phyloP scores from a whole-genome alignment of 2,113 vertebrate genomes.

The Gallinago media region DNA sequence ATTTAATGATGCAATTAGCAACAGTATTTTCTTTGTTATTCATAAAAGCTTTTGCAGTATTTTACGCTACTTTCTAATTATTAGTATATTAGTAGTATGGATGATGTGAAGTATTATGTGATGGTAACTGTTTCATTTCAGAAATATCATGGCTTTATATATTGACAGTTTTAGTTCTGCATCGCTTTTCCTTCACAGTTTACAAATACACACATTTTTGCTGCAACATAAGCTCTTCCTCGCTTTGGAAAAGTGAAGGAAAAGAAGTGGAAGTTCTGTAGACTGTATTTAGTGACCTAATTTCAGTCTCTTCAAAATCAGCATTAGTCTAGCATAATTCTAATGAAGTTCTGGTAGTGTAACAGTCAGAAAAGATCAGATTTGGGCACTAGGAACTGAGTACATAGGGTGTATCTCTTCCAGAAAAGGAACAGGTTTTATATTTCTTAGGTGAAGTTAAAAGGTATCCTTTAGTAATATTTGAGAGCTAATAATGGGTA shows the following conservation, averaged over 20 bases:
- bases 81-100: conserved; percentile 2
- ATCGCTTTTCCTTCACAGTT: not conserved
- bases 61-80: not conserved
- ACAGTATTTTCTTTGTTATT: conserved; percentile 26
- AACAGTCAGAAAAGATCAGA: not conserved
- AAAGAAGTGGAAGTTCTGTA: not conserved
- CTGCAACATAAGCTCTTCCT: not conserved
- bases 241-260: not conserved
- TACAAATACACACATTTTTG: not conserved
- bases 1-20: conserved; percentile 56
- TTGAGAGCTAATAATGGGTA: conserved; percentile 41
- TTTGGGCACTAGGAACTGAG: not conserved
- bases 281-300: not conserved
- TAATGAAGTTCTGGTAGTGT: not conserved
- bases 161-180: not conserved
- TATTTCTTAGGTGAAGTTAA: conserved; percentile 18
- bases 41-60: conserved; percentile 5
- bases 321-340: not conserved
- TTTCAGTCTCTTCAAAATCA: not conserved
- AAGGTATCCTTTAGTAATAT: conserved; percentile 57
- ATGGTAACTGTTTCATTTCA: not conserved
- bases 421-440: not conserved
- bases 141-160: not conserved
- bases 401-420: not conserved
- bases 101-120: not conserved